Base-by-base conservation (phyloP, 2,113 vertebrate species). In the Megalops atlanticus region DNA sequence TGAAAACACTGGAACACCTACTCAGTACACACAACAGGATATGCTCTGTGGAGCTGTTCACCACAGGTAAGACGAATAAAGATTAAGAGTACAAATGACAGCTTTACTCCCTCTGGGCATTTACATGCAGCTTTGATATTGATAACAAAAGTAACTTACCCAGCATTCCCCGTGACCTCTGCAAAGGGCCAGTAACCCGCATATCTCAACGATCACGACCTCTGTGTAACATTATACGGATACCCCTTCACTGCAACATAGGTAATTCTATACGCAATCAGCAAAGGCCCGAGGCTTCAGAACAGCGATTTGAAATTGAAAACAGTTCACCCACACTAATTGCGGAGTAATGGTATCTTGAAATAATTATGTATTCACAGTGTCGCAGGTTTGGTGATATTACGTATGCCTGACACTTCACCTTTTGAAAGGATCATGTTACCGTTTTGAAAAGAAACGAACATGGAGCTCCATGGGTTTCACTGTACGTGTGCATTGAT, bases 181-280 rank as follows among this genome's bases (percentile, higher is more conserved):
- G 11, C 43, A 15, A 35, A 47, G 14, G 15, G 27, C 43, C 43
- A 31, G 41, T 76, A n/a, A 35, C 27, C 7, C 3, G 43, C 41
- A 12, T 14, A 33, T 33, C 74, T 2, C 41, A n/a, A 1, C 40
- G 74, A 75, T 6, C 12, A 5, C 33, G 74, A 76, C 74, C 74
- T 18, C 24, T 33, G 69, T 31, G 74, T 49, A 45, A 76, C 43
- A 15, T 15, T 31, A 76, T 7, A 47, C 27, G 11, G 27, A 15
- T 16, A 8, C 40, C 12, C 8, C n/a, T 7, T 27, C n/a, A 40
- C 72, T 2, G 38, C 72, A 3, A 1, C n/a, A 8, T 40, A 31
- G n/a, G 43, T 76, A 76, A 76, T 15, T 31, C 74, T 33, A 35
- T 31, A 24, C 27, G 12, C 27, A 76, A 76, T 76, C 41, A 49